Percentiles rank a stretch among this genome's conserved stretches.
phyloP scores from a whole-genome alignment of 2,797 vertebrate genomes.

The Heteromormyrus szaboi region DNA sequence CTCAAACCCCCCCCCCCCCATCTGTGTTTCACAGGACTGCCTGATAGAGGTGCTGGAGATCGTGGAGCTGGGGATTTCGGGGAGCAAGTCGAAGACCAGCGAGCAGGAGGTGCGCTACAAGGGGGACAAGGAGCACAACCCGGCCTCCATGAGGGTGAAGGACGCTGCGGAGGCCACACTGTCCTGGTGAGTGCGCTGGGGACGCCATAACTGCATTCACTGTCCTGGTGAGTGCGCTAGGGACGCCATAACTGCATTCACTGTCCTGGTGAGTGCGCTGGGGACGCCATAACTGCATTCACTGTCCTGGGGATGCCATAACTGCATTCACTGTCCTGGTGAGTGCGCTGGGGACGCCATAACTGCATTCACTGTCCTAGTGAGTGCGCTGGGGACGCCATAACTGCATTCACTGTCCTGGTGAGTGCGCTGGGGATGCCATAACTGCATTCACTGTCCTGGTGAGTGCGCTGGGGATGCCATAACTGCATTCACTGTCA shows the following conservation, averaged over 20 bases:
- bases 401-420: no score
- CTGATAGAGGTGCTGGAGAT: constrained; percentile 85
- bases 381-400: neutral
- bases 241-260: no score
- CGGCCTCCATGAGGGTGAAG: constrained; percentile 86
- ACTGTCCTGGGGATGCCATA: no score
- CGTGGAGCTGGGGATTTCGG: constrained; percentile 89
- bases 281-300: no score
- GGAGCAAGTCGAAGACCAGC: constrained; percentile 80
- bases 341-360: no score
- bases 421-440: no score
- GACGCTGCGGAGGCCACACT: constrained; percentile 87
- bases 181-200: constrained; percentile 68
- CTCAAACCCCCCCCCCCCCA: neutral
- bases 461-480: constrained; percentile 37
- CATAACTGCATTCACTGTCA: neutral
- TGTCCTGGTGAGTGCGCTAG: no score
- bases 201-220: no score
- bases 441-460: constrained; percentile 57
- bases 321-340: neutral
- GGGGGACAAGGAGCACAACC: constrained; percentile 85
- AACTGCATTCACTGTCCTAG: no score
- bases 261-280: no score
- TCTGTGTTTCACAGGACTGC: constrained; percentile 68
- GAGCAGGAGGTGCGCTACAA: constrained; percentile 81